Evolutionary conservation across 2,113 vertebrate genomes (phyloP).

Genomic region (Melanotaenia duboulayi): DNA sequence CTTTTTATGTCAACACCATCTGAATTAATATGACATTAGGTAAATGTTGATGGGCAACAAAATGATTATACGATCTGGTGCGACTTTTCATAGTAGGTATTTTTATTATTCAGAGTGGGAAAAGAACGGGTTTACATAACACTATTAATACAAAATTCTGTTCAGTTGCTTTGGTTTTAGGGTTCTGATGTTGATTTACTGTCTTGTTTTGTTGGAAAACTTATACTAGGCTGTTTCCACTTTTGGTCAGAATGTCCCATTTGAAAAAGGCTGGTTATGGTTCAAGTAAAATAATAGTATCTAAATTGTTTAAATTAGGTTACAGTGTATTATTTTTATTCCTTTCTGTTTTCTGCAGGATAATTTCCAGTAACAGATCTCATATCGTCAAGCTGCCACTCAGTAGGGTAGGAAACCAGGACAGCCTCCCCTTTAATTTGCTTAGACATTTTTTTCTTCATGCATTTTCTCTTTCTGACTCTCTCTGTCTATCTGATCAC

Average conservation of each 20-base stretch:
- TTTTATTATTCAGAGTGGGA: neutral
- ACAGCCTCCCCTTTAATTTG: slow-evolving; percentile 6
- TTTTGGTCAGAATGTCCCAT: neutral
- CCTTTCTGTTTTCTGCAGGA: slow-evolving; percentile 82
- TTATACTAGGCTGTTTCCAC: neutral
- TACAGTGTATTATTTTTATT: neutral
- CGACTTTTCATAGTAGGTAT: neutral
- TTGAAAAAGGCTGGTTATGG: neutral
- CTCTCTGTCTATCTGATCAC: slow-evolving; percentile 58
- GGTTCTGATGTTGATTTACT: neutral
- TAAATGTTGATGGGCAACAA: neutral
- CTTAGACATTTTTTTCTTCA: slow-evolving; percentile 2
- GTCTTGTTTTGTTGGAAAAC: neutral
- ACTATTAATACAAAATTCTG: neutral
- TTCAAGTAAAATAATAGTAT: neutral
- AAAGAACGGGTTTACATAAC: neutral
- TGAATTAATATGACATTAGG: neutral
- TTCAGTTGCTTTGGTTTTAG: neutral
- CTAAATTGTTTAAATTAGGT: neutral
- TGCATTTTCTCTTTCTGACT: slow-evolving; percentile 32
- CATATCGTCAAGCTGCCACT: slow-evolving; percentile 99
- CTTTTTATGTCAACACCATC: neutral
- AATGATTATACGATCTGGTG: too few relatives aligned
- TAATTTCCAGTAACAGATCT: slow-evolving; percentile 99
- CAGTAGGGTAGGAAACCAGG: slow-evolving; percentile 90